Base-by-base conservation (phyloP, 2,888 invertebrate species). In the Nephrotoma appendiculata region DNA sequence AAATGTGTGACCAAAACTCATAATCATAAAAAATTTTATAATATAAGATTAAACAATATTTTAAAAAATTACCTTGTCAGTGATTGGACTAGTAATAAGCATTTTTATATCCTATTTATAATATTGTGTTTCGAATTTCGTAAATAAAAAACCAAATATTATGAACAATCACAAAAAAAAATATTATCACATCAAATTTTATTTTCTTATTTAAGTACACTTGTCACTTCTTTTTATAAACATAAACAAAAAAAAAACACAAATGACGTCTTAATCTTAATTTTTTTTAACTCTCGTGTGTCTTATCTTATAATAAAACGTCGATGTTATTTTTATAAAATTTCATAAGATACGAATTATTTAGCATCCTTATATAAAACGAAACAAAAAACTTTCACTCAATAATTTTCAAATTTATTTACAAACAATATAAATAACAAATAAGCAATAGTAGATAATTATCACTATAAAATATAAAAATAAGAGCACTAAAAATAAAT, bases 31-130 rank as follows among this genome's bases (percentile, higher is more conserved):
- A 31, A 31, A 31, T 1, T 57, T 5, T 52, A 52, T 6, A 6
- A n/a, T n/a, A n/a, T n/a, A n/a, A n/a, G 15, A 1, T 15, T 9
- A 71, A 31, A 71, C 1, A 31, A 71, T 71, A 71, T 9, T 42
- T 84, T n/a, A 7, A 84, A 84, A 84, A 84, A 84, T 84, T 84
- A 84, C 84, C 84, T 84, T 84, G 43, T 84, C 84, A n/a, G 11
- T 84, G 43, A 31, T 31, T 31, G 43, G 84, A 42, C 84, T 84
- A 84, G 42, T 84, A 84, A 84, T 84, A 43, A 84, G 84, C 84
- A 84, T 84, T 84, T 84, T 84, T 31, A 71, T 71, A 71, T 84
- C 84, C 84, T 42, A 84, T 84, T 84, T 42, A 84, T 84, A 84
- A 83, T 83, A n/a, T 84, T 7, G 42, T 48, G n/a, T 42, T 84